Evolutionary conservation across 2,888 invertebrate genomes (phyloP), one percentile per base, ranked within the genome.

Genomic region (Drosophila cognata): DNA sequence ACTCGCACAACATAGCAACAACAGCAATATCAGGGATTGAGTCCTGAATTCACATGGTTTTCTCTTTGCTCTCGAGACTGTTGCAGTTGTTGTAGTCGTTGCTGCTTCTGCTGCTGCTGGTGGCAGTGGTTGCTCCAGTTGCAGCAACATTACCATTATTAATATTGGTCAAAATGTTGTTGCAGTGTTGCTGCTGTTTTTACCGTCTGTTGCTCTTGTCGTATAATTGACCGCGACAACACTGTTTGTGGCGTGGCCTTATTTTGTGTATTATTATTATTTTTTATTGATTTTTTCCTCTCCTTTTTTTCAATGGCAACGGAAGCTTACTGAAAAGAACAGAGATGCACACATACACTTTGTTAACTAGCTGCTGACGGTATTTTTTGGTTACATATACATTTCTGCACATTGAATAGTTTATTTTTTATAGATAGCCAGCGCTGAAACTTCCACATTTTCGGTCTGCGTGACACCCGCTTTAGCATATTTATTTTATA

Each of bases 141-240:
- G 91, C 91, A 92, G 91, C 91, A 92, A 91, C 93, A 93, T 92
- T 88, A 92, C 92, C 92, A 93, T 93, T 91, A 92, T 83, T 79
- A 79, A 92, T 90, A 82, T 87, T 83, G 83, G 90, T 87, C 82
- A 79, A 86, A 87, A 80, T 85, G 81, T 63, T 74, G 72, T 63
- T 59, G 64, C 67, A 70, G 66, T 86, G 57, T 71, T 74, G 74
- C 55, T 64, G 63, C 71, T 60, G 46, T 51, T 38, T 18, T 18
- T 55, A 35, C 43, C 65, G 41, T 63, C 50, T 71, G 31, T 67
- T 72, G 65, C 33, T 58, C 51, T 58, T 62, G 61, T 60, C 67
- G 75, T 69, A 50, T 71, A 78, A 84, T 84, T 82, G 75, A 84
- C 80, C 84, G 74, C 84, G 79, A 68, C 79, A 82, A 74, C 73